Percentiles rank a stretch among this genome's conserved stretches.
Conservation (phyloP, 2,113 vertebrate species). For the Carassius carassius region DNA sequence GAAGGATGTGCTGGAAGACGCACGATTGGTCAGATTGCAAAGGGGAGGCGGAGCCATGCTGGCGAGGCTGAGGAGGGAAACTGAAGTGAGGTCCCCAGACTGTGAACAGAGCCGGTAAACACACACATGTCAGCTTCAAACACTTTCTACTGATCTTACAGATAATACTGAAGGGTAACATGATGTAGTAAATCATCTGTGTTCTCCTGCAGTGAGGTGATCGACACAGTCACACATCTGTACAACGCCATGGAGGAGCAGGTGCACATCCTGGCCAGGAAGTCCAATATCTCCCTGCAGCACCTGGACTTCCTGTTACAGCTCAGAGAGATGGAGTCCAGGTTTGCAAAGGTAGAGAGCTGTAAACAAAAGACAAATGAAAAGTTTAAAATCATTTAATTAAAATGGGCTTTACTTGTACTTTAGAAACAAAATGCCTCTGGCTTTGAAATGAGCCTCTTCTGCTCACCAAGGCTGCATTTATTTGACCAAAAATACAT, state of each 20-base stretch:
- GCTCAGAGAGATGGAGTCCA: constrained; percentile 77
- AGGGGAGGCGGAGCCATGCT: constrained; percentile 84
- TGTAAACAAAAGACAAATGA: not conserved
- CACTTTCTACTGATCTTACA: not conserved
- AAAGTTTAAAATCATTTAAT: not conserved
- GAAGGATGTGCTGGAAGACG: constrained; percentile 82
- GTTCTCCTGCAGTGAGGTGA: constrained; percentile 72
- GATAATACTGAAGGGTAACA: not conserved
- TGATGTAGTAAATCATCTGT: not conserved
- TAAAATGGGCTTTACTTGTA: not conserved
- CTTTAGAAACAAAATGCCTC: not conserved
- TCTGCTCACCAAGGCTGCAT: not conserved
- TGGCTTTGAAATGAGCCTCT: not conserved
- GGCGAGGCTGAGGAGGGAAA: constrained; percentile 84
- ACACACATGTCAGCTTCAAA: not conserved
- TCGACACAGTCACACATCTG: constrained; percentile 77
- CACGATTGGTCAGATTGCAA: constrained; percentile 82
- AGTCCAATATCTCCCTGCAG: constrained; percentile 84
- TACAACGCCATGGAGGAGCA: constrained; percentile 87
- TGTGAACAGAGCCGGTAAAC: constrained; percentile 81
- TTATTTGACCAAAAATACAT: not conserved
- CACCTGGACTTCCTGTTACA: constrained; percentile 81
- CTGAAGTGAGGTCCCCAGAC: constrained; percentile 75
- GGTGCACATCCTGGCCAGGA: constrained; percentile 84
- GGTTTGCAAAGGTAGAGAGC: constrained; percentile 79